phyloP scores from a whole-genome alignment of 2,797 vertebrate genomes.

The Eptatretus atami region DNA sequence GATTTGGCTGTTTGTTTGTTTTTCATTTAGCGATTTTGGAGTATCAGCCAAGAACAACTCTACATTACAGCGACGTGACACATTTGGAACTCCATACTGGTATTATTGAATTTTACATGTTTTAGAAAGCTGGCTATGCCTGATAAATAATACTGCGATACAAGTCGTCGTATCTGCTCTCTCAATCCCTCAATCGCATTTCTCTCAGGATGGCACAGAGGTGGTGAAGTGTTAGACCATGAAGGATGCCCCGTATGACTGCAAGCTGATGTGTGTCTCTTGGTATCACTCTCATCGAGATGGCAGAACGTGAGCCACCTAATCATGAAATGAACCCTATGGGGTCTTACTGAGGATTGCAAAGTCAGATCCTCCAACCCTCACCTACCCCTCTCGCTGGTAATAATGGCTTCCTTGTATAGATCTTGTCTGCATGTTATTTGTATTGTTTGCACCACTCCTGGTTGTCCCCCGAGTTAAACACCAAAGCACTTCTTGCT shows the following conservation, averaged over 20 bases:
- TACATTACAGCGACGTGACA: slow-evolving; percentile 77
- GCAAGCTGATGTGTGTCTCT: slow-evolving; percentile 87
- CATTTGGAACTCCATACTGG: slow-evolving; percentile 94
- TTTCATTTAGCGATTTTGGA: slow-evolving; percentile 62
- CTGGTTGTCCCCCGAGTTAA: no score
- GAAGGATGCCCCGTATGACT: slow-evolving; percentile 86
- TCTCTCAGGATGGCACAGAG: slow-evolving; percentile 65
- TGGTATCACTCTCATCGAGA: slow-evolving; percentile 82
- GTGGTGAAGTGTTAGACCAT: slow-evolving; percentile 97
- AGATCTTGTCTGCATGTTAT: not conserved
- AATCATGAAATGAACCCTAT: slow-evolving; percentile 96
- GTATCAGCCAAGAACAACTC: slow-evolving; percentile 92
- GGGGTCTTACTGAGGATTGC: slow-evolving; percentile 80
- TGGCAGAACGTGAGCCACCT: slow-evolving; percentile 74
- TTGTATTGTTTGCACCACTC: no score
- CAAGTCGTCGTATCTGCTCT: no score
- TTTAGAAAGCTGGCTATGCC: no score
- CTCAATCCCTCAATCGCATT: no score
- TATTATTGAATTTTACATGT: slow-evolving; percentile 10
- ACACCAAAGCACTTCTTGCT: no score
- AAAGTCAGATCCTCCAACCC: slow-evolving; percentile 56
- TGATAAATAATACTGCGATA: no score
- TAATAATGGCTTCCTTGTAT: slow-evolving; percentile 13
- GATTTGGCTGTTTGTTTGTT: slow-evolving; percentile 11
- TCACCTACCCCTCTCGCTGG: slow-evolving; percentile 59